These are phyloP conservation scores for Cyclina sinensis DNA, from an alignment of 1,140 invertebrate species.

Conservation along the genomic window DNA sequence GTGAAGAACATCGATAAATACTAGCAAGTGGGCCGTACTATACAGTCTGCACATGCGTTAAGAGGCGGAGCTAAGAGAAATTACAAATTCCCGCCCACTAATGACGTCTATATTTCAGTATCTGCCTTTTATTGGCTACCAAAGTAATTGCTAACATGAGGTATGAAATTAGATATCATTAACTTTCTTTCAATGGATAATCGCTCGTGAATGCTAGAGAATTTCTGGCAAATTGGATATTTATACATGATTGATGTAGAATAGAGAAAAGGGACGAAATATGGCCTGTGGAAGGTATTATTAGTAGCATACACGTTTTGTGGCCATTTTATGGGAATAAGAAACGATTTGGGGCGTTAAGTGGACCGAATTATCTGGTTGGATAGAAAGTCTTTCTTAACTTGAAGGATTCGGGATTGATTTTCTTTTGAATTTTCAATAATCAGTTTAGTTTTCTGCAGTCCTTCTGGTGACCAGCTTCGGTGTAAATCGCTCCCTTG, in stretches of 20 bases:
- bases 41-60: conserved; percentile 28
- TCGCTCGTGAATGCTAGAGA: conserved; percentile 59
- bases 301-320: conserved; percentile 14
- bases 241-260: conserved; percentile 63
- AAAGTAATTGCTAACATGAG: conserved; percentile 63
- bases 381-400: not conserved
- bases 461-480: too few species aligned
- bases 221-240: conserved; percentile 70
- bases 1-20: not conserved
- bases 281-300: conserved; percentile 23
- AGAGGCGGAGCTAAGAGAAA: conserved; percentile 5
- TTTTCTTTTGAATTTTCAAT: not conserved
- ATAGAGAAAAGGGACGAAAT: conserved; percentile 31
- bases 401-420: not conserved
- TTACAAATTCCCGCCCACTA: not conserved
- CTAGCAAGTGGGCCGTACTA: not conserved
- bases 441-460: too few species aligned
- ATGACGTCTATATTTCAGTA: conserved; percentile 45
- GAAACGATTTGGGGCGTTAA: conserved; percentile 17
- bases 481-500: too few species aligned
- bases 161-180: conserved; percentile 67
- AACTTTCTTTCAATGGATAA: conserved; percentile 68
- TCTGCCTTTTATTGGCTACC: conserved; percentile 43
- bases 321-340: conserved; percentile 8
- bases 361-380: conserved; percentile 23